Percentiles rank a stretch among this genome's conserved stretches.
Conservation (phyloP, 2,113 vertebrate genomes). For the Rhinolophus ferrumequinum region DNA sequence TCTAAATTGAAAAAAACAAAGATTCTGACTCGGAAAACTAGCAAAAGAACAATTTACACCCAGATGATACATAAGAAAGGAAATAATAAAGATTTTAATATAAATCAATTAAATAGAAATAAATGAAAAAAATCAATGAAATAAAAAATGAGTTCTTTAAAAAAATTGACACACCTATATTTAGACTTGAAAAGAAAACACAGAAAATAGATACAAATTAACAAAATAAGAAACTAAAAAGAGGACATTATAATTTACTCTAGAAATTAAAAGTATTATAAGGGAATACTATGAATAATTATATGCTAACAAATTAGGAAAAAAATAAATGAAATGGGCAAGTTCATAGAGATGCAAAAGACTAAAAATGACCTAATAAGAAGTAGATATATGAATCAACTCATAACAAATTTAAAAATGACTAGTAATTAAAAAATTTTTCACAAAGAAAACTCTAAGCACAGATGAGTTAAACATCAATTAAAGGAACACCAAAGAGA, state of each 20-base stretch:
- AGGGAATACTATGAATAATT: not conserved
- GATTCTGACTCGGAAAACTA: not conserved
- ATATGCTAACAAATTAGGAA: not conserved
- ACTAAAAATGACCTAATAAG: not conserved
- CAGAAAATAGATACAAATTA: not conserved
- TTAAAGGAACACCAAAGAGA: not conserved
- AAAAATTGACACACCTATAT: not conserved
- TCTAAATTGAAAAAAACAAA: not conserved
- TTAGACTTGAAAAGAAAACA: not conserved
- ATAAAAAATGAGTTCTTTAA: not conserved
- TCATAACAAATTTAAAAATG: not conserved
- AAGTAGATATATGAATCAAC: not conserved
- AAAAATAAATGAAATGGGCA: not conserved
- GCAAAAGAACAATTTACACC: not conserved
- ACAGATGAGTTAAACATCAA: not conserved
- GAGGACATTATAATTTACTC: not conserved
- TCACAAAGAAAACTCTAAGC: not conserved
- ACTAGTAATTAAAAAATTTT: not conserved
- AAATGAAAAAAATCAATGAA: not conserved
- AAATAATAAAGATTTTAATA: not conserved
- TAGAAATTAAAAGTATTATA: not conserved
- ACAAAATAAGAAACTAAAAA: not conserved
- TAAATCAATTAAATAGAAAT: not conserved
- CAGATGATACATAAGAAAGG: not conserved
- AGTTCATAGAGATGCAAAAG: not conserved